Base-by-base conservation (phyloP, 2,888 invertebrate genomes). In the Argyra leucocephala region DNA sequence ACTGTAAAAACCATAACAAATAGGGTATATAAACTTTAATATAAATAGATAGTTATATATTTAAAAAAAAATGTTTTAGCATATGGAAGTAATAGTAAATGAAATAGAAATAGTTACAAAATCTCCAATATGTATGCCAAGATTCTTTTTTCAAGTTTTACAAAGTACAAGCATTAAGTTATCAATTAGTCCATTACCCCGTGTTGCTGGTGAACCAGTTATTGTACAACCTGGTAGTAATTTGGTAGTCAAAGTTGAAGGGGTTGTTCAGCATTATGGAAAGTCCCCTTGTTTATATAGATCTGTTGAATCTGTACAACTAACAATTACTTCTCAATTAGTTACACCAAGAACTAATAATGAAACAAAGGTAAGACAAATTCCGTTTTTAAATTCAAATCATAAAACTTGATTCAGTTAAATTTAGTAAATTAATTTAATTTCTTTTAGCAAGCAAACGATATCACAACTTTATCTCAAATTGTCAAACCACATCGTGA, bases 231-330 rank as follows among this genome's bases (percentile, higher is more conserved):
- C 88, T 59, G 90, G 91, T 65, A 90, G 93, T 71, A 90, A 93
- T 71, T 83, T 96, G 67, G 93, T 95, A 1, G 85, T 96, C 24
- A 95, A 94, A 82, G 91, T 96, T 2, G 96, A 96, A 80, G 96
- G 96, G 0, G 94, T 97, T 1, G 85, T 96, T 62, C 88, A 90
- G 72, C 88, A 88, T 70, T 78, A 76, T 63, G 88, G 87, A 24
- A 83, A 83, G 69, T 81, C 82, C 67, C 86, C 87, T 7, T 87
- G 88, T 6, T 76, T 88, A 15, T 90, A 87, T 75, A 82, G 91
- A 57, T 84, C 85, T 73, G 86, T 93, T 68, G 82, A 86, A 69
- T 85, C 87, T 67, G 86, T 91, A 67, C 84, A 87, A 71, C 83
- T 93, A 37, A 86, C 84, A 2, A 85, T 91, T 3, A 85, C 85